Evolutionary conservation across 2,888 invertebrate genomes (phyloP).

Genomic region (Blastobasis lacticolella): DNA sequence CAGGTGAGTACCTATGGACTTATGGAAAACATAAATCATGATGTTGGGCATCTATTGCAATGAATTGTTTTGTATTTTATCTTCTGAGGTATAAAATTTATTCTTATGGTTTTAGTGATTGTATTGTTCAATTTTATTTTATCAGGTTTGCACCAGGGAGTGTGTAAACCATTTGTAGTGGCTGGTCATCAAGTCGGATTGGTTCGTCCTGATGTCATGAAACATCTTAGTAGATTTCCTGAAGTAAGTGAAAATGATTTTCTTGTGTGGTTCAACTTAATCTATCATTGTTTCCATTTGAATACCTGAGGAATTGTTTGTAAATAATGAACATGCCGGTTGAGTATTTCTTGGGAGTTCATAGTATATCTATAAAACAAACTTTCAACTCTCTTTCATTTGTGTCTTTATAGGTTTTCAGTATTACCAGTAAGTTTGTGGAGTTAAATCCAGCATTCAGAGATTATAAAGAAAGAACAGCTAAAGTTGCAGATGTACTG

Average conservation of each 20-base stretch:
- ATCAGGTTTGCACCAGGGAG: constrained; percentile 82
- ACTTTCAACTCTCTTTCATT: neutral
- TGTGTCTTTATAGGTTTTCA: constrained; percentile 76
- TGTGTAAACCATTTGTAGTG: constrained; percentile 90
- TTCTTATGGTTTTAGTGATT: no score
- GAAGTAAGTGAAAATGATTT: constrained; percentile 70
- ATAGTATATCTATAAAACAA: no score
- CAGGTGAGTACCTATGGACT: constrained; percentile 73
- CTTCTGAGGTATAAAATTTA: no score
- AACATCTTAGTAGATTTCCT: constrained; percentile 85
- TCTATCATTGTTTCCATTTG: no score
- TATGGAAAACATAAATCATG: neutral
- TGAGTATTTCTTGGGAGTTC: neutral
- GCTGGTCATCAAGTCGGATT: constrained; percentile 93
- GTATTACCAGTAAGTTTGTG: constrained; percentile 81
- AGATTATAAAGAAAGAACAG: constrained; percentile 87
- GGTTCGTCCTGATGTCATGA: constrained; percentile 87
- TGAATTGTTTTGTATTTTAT: no score
- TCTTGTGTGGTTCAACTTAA: no score
- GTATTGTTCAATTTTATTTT: neutral
- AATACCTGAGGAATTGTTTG: no score
- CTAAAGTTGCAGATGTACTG: constrained; percentile 85
- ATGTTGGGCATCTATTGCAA: neutral
- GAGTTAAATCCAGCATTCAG: constrained; percentile 91
- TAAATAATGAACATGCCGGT: no score